Evolutionary conservation across 2,113 vertebrate genomes (phyloP).

Genomic region (Podarcis cretensis): DNA sequence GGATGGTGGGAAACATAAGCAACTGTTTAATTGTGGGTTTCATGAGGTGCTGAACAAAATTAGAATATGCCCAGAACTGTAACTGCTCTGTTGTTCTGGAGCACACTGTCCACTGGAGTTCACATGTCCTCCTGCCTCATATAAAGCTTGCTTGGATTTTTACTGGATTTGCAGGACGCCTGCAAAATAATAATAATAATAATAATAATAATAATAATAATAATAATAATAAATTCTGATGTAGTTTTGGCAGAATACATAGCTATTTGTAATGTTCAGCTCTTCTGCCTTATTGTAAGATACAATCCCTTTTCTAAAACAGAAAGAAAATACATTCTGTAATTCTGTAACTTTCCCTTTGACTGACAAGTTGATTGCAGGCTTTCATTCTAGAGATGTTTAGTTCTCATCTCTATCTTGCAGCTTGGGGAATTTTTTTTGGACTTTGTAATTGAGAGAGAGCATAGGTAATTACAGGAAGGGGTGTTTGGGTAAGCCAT

Average conservation of each 20-base stretch:
- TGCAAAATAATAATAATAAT: too few relatives aligned
- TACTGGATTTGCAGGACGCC: not conserved
- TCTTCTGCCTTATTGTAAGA: too few relatives aligned
- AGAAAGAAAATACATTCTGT: not conserved
- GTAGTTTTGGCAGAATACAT: not conserved
- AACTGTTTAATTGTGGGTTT: not conserved
- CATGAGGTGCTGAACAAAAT: not conserved
- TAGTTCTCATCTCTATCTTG: not conserved
- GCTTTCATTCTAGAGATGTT: not conserved
- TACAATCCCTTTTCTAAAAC: not conserved
- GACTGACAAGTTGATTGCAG: not conserved
- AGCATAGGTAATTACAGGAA: not conserved
- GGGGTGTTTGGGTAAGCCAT: not conserved
- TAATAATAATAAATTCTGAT: not conserved
- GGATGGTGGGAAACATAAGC: not conserved
- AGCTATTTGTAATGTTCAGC: not conserved
- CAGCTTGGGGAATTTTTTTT: not conserved
- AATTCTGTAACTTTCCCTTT: not conserved
- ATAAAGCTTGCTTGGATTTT: not conserved
- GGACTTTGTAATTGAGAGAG: not conserved
- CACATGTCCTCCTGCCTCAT: not conserved
- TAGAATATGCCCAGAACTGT: not conserved
- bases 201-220: too few relatives aligned
- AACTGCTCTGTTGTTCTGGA: not conserved
- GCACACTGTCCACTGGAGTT: not conserved